Evolutionary conservation across 1,140 invertebrate genomes (phyloP), one percentile per base, ranked within the genome.

Genomic region (Galleria mellonella): DNA sequence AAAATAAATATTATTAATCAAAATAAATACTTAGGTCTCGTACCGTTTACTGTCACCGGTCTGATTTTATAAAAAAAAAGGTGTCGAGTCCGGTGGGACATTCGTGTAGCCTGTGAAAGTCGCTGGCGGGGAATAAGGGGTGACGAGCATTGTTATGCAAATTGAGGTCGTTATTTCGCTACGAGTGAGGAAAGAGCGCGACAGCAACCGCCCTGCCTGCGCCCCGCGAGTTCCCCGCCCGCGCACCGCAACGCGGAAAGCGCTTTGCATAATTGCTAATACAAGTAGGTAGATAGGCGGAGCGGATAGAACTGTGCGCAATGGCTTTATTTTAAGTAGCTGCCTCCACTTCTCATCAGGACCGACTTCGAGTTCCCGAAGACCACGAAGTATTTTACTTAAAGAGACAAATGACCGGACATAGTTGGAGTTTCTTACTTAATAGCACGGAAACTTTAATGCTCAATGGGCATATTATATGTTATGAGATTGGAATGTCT

Each of bases 141-240:
- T 83, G 78, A 82, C 76, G 71, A 85, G 78, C 76, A 85, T 82
- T 85, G 78, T 85, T 85, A 85, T 85, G 82, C 75, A 85, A 85
- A 85, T 85, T 79, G 75, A 79, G 78, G 78, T 85, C 82, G 82
- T 85, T 85, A 85, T 85, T 81, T 83, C 73, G 74, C 74, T 73
- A 77, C 73, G 72, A 79, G 70, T 78, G 81, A 84, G 75, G 76
- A 85, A 83, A 83, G 75, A 83, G 81, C 76, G 73, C 78, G 71
- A 75, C 76, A 67, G 63, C 73, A 64, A 55, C 70, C 65, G 69
- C 73, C 69, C 69, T 69, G 69, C 59, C 56, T 62, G 66, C 60
- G 66, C 65, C 67, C 64, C 64, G 63, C 68, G 64, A 62, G 50
- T 46, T 52, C 56, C 47, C 59, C 74, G 53, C 59, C 64, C 63